Base-by-base conservation (phyloP, 2,797 vertebrate genomes). In the Prunella strophiata region DNA sequence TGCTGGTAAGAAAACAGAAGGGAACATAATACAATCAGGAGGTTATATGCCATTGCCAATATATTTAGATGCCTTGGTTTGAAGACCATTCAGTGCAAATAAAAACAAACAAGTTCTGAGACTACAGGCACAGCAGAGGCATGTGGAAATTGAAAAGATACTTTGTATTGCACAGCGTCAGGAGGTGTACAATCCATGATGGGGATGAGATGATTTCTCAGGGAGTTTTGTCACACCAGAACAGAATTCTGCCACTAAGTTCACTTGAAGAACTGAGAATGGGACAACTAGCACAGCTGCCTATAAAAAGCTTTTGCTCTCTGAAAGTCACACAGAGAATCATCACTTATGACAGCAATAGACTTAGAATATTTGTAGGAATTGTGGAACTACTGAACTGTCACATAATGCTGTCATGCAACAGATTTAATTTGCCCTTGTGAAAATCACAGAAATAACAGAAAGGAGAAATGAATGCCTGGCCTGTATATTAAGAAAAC, bases 301-400 rank as follows among this genome's bases (percentile, higher is more conserved):
- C 76, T 96, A 85, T 76, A 87, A 96, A 95, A 94, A 91, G 42
- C 50, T 93, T 92, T 87, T 87, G 40, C 74, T 77, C 32, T 93
- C 77, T 87, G 66, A 96, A 96, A 93, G 94, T 96, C 92, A 96
- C 81, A 92, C 65, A 84, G 88, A 89, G 92, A 59, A 96, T 76
- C 38, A 93, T 94, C 91, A 90, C 45, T 96, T 95, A 80, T 84
- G 92, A 96, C 92, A 97, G 88, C 85, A 94, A 92, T 40, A 91
- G 71, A 77, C 88, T 72, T 67, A 16, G 77, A 96, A 85, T 78
- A 94, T 72, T 94, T 85, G 82, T 77, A 89, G 65, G 93, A 97
- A 85, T 91, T 94, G 95, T 94, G 72, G 92, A 88, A 71, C 72
- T 80, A 73, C 65, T 93, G 65, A 95, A 80, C 76, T 92, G 75